Evolutionary conservation across 2,797 vertebrate genomes (phyloP).

Genomic region (Chloroceryle inda): DNA sequence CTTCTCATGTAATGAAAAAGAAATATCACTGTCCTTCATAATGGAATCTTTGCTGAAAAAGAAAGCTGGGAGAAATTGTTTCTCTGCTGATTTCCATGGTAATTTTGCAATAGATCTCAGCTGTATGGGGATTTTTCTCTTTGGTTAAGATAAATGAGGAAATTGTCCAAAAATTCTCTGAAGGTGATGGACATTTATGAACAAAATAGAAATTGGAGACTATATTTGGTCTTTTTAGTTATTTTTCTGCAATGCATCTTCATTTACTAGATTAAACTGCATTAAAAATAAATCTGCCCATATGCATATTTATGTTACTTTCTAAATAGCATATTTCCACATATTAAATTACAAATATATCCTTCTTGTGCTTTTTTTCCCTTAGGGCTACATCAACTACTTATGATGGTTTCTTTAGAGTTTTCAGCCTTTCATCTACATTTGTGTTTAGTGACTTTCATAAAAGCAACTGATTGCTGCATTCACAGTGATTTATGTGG

Average conservation of each 20-base stretch:
- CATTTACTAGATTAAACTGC: not conserved
- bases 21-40: not conserved
- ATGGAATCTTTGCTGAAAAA: not conserved
- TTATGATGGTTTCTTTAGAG: not conserved
- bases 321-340: not conserved
- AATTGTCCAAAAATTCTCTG: not conserved
- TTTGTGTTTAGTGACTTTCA: constrained; percentile 8
- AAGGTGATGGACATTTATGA: not conserved
- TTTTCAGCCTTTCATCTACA: not conserved
- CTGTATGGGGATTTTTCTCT: not conserved
- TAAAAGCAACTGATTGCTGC: not conserved
- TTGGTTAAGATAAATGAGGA: not conserved
- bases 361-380: not conserved
- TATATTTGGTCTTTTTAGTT: not conserved
- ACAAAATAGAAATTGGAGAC: not conserved
- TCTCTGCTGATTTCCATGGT: not conserved
- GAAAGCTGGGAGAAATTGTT: not conserved
- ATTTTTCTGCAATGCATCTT: not conserved
- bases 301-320: not conserved
- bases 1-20: not conserved
- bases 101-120: not conserved
- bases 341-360: not conserved
- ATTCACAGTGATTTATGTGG: not conserved
- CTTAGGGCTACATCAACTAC: not conserved
- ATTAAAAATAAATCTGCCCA: not conserved